Percentiles rank a stretch among this genome's conserved stretches.
Conservation (phyloP, 1,140 invertebrate genomes). For the Liolophura sinensis region DNA sequence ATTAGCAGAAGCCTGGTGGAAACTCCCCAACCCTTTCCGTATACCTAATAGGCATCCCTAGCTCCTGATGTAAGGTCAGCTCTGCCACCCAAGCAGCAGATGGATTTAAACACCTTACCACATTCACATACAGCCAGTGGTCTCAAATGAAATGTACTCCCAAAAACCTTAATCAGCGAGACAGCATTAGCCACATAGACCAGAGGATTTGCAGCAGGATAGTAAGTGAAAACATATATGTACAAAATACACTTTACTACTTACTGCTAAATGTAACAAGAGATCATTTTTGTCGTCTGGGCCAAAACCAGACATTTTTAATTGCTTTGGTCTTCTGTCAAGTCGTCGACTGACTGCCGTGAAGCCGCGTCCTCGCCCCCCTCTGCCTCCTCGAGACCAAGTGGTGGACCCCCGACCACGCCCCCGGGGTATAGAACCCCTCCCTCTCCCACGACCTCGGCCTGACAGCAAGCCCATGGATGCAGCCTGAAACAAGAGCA, state of each 20-base stretch:
- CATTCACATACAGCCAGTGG: no score
- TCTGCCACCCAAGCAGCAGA: no score
- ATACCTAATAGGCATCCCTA: no score
- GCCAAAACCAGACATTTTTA: conserved; percentile 79
- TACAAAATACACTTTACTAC: conserved; percentile 23
- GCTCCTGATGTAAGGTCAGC: no score
- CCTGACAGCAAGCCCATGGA: conserved; percentile 40
- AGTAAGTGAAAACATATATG: not conserved
- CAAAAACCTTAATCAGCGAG: no score
- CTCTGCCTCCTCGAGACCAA: conserved; percentile 18
- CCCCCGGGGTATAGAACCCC: conserved; percentile 9
- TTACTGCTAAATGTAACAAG: conserved; percentile 74
- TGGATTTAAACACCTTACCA: no score
- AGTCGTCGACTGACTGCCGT: conserved; percentile 63
- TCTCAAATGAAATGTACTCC: no score
- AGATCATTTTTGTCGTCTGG: conserved; percentile 72
- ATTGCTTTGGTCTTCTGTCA: conserved; percentile 78
- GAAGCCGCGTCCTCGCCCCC: conserved; percentile 15
- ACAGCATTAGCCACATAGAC: no score
- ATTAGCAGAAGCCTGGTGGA: no score
- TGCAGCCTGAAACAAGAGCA: conserved; percentile 39
- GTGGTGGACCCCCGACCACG: conserved; percentile 23
- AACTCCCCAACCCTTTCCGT: no score
- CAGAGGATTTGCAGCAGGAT: no score
- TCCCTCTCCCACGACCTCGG: conserved; percentile 12